phyloP scores from a whole-genome alignment of 2,888 invertebrate species.

The Cryptus viduatorius region DNA sequence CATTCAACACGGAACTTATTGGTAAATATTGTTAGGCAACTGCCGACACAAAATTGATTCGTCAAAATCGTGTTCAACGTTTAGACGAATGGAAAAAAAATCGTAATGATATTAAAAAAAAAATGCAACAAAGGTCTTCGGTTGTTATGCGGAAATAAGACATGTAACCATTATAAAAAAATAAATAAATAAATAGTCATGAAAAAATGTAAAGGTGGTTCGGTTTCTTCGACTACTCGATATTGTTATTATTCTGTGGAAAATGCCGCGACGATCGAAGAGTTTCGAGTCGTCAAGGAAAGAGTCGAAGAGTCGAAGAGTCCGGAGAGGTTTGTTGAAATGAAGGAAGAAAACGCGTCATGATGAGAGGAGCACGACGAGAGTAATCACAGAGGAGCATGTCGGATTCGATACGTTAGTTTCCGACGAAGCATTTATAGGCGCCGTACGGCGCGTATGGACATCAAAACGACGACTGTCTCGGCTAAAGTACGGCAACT shows the following conservation, averaged over 20 bases:
- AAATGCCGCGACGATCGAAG: neutral
- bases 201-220: too few relatives aligned
- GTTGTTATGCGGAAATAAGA: too few relatives aligned
- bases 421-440: slow-evolving; percentile 43
- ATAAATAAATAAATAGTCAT: too few relatives aligned
- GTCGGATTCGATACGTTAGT: slow-evolving; percentile 36
- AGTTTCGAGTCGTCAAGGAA: neutral
- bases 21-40: too few relatives aligned
- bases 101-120: too few relatives aligned
- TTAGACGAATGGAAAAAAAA: too few relatives aligned
- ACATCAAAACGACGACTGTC: slow-evolving; percentile 22
- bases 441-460: slow-evolving; percentile 6
- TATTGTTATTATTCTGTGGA: neutral
- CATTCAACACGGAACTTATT: too few relatives aligned
- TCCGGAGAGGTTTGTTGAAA: neutral
- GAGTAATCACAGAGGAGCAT: slow-evolving; percentile 21
- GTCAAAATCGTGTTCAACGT: too few relatives aligned
- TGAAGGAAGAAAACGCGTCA: neutral
- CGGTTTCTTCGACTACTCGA: too few relatives aligned
- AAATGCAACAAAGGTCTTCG: too few relatives aligned
- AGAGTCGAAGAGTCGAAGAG: neutral
- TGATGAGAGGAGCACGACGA: slow-evolving; percentile 4
- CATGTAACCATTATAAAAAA: too few relatives aligned
- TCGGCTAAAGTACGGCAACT: neutral
- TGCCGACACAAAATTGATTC: too few relatives aligned